These are phyloP conservation scores for Crotalus horridus DNA, from an alignment of 2,113 vertebrate species.

Conservation along the genomic window DNA sequence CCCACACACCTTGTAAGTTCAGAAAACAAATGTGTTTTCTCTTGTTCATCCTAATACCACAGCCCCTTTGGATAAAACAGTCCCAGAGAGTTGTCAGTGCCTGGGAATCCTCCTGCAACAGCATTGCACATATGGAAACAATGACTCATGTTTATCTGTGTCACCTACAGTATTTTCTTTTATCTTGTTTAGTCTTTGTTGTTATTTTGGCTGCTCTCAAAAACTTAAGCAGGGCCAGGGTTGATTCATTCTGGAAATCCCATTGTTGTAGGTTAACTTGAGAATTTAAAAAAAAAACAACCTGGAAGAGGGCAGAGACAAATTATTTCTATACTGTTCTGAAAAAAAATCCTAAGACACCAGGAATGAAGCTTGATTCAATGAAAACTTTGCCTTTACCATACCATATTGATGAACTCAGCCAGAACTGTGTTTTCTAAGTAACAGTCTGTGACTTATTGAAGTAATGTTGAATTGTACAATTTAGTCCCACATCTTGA, in stretches of 20 bases:
- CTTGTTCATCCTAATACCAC: slow-evolving; percentile 2
- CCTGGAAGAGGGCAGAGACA: background rate
- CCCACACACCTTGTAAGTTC: background rate
- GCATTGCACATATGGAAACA: background rate
- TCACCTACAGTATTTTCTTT: background rate
- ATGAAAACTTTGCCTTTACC: background rate
- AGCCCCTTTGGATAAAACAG: background rate
- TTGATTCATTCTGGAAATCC: background rate
- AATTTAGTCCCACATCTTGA: background rate
- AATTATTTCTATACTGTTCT: background rate
- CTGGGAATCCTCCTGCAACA: slow-evolving; percentile 25
- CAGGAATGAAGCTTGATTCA: background rate
- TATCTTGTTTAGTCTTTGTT: background rate
- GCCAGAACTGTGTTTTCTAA: background rate
- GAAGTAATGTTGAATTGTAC: background rate
- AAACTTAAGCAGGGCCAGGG: background rate
- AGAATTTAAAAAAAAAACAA: background rate
- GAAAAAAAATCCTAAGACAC: background rate
- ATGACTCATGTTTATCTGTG: background rate
- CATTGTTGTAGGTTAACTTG: background rate
- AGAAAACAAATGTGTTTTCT: slow-evolving; percentile 21
- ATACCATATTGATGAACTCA: background rate
- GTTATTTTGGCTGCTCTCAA: background rate
- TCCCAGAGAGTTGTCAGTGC: slow-evolving; percentile 8
- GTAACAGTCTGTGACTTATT: background rate